Percentiles rank a stretch among this genome's conserved stretches.
These are phyloP conservation scores for Atta colombica DNA, from an alignment of 1,140 invertebrate species.

Conservation along the genomic window DNA sequence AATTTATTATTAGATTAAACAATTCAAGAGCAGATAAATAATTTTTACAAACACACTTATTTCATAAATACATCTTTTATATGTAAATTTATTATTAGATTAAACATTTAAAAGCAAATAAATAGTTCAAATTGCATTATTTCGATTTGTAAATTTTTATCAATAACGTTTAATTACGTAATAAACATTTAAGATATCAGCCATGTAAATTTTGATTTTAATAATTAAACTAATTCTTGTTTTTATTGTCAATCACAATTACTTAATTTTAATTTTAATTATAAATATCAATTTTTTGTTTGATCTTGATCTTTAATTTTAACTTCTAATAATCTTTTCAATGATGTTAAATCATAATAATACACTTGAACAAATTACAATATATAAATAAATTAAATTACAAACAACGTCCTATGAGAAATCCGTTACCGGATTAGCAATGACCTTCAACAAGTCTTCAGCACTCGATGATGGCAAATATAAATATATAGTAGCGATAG, in stretches of 20 bases:
- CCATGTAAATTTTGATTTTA: not conserved
- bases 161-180: not conserved
- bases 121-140: not conserved
- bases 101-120: not conserved
- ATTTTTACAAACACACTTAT: not conserved
- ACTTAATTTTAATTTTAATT: not conserved
- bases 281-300: not conserved
- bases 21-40: not conserved
- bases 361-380: not conserved
- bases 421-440: not conserved
- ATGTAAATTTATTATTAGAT: not conserved
- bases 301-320: not conserved
- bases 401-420: not conserved
- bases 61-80: not conserved
- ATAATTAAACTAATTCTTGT: not conserved
- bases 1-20: not conserved
- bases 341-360: not conserved
- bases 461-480: slow-evolving; percentile 6
- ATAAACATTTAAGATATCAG: not conserved
- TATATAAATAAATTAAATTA: slow-evolving; percentile 13
- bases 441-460: not conserved
- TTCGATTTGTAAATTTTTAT: not conserved
- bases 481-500: not conserved
- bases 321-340: not conserved
- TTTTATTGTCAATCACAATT: not conserved